Evolutionary conservation across 2,888 invertebrate genomes (phyloP).

Genomic region (Caenorhabditis angaria): DNA sequence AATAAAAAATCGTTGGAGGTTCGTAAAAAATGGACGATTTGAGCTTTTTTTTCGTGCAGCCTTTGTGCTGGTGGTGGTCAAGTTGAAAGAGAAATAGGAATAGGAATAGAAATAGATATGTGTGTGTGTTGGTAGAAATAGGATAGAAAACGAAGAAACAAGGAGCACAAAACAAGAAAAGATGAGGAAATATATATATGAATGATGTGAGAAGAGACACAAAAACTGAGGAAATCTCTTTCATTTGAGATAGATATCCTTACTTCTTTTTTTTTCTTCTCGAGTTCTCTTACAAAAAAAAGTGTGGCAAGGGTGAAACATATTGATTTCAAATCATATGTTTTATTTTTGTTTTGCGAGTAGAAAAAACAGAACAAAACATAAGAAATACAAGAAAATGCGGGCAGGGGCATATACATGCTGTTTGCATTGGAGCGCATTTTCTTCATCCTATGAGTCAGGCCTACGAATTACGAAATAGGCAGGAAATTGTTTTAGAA

Average conservation of each 20-base stretch:
- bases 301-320: background rate
- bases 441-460: background rate
- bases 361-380: background rate
- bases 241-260: background rate
- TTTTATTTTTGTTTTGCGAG: background rate
- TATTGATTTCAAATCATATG: constrained; percentile 4
- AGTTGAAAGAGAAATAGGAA: background rate
- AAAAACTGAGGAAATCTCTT: background rate
- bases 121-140: no score
- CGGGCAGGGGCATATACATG: background rate
- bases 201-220: background rate
- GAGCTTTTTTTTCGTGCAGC: constrained; percentile 4
- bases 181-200: background rate
- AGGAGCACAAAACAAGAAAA: background rate
- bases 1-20: background rate
- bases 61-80: constrained; percentile 2
- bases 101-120: background rate
- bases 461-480: no score
- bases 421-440: background rate
- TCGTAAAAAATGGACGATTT: constrained; percentile 9
- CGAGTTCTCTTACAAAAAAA: background rate
- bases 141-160: background rate
- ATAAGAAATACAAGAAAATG: background rate
- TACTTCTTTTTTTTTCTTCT: background rate
- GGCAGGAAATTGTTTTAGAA: no score